Percentiles rank a stretch among this genome's conserved stretches.
phyloP scores from a whole-genome alignment of 1,140 invertebrate species.

The Cataglyphis hispanica region DNA sequence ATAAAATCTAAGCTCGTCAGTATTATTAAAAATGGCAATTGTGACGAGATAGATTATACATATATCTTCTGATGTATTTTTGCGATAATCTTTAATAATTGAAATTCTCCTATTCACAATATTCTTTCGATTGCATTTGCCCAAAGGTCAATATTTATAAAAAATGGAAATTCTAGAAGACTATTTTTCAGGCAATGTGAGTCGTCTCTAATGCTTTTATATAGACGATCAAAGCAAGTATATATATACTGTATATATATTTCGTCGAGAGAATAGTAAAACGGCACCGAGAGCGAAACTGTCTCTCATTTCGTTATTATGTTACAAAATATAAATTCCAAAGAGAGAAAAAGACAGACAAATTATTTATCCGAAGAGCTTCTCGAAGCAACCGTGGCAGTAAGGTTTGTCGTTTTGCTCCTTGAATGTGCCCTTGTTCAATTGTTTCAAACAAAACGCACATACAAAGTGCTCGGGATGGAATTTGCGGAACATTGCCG shows the following conservation, averaged over 20 bases:
- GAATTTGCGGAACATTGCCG: slow-evolving; percentile 99
- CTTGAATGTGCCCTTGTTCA: slow-evolving; percentile 99
- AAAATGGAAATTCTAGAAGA: slow-evolving; percentile 51
- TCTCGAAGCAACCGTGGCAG: slow-evolving; percentile 99
- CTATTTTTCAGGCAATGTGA: slow-evolving; percentile 28
- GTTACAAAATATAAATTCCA: slow-evolving; percentile 63
- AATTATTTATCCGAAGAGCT: slow-evolving; percentile 94
- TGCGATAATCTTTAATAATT: background rate
- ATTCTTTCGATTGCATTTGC: slow-evolving; percentile 19
- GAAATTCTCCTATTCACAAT: background rate
- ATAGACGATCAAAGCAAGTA: slow-evolving; percentile 64
- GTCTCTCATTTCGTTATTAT: slow-evolving; percentile 50
- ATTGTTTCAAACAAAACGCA: slow-evolving; percentile 98
- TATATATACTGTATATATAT: slow-evolving; percentile 17
- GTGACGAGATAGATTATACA: background rate
- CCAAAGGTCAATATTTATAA: slow-evolving; percentile 36
- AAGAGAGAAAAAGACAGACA: background rate
- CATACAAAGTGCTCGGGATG: slow-evolving; percentile 99
- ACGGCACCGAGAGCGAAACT: slow-evolving; percentile 47
- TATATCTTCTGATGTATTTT: background rate
- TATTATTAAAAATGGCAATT: background rate
- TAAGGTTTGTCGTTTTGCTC: slow-evolving; percentile 99
- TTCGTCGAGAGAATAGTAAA: slow-evolving; percentile 44
- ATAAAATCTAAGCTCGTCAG: background rate
- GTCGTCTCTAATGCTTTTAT: slow-evolving; percentile 14